phyloP scores from a whole-genome alignment of 2,797 vertebrate genomes.

The Darevskia mixta region DNA sequence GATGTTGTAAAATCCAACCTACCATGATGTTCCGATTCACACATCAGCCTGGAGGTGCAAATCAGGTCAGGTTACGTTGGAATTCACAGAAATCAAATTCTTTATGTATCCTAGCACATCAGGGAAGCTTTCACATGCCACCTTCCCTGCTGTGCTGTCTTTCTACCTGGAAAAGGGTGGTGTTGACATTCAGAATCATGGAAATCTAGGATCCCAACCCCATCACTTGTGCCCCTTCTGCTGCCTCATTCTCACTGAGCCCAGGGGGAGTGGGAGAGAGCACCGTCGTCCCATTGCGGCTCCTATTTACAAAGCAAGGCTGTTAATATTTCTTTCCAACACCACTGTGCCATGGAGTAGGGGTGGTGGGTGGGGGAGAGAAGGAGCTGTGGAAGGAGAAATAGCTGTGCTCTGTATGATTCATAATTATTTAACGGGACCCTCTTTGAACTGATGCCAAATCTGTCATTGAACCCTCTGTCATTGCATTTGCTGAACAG shows the following conservation, averaged over 20 bases:
- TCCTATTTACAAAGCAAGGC: background rate
- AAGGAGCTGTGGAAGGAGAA: rapidly evolving
- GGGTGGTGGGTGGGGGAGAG: background rate
- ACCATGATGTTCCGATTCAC: no score
- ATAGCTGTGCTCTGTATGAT: background rate
- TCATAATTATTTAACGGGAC: background rate
- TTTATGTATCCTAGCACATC: background rate
- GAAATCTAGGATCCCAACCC: background rate
- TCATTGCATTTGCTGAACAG: background rate
- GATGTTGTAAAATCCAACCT: no score
- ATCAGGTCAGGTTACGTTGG: background rate
- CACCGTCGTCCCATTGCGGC: no score
- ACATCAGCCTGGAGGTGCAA: background rate
- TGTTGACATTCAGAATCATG: background rate
- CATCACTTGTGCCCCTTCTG: background rate
- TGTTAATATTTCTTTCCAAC: background rate
- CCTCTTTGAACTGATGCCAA: rapidly evolving
- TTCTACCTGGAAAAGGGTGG: background rate
- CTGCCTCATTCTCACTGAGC: background rate
- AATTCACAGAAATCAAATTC: background rate
- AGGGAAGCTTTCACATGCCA: background rate
- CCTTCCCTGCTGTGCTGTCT: background rate
- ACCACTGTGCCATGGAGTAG: background rate
- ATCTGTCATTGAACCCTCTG: background rate
- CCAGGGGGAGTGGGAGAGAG: background rate